These are phyloP conservation scores for Penelope pileata DNA, from an alignment of 2,113 vertebrate species.

Conservation along the genomic window DNA sequence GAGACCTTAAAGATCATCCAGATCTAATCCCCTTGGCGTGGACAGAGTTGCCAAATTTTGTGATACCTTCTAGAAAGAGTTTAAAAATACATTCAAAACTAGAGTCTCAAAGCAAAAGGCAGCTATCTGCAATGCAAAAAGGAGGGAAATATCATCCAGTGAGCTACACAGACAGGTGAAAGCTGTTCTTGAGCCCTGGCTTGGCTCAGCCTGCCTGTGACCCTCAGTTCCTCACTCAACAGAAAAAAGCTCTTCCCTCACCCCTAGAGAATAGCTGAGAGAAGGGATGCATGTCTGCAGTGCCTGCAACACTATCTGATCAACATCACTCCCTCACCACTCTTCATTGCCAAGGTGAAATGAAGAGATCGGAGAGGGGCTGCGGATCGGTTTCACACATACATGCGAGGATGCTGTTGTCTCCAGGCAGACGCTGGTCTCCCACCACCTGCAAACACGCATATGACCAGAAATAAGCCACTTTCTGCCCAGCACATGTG, in stretches of 20 bases:
- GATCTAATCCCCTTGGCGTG: background rate
- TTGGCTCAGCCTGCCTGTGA: background rate
- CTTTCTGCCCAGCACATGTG: background rate
- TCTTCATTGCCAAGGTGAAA: background rate
- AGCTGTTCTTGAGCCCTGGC: background rate
- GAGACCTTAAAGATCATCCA: background rate
- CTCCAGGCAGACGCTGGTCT: background rate
- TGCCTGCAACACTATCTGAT: background rate
- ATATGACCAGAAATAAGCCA: background rate
- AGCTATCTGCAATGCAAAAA: background rate
- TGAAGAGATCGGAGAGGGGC: background rate
- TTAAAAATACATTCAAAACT: background rate
- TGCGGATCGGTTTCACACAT: background rate
- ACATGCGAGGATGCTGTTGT: background rate
- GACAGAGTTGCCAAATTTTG: background rate
- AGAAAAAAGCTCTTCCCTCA: background rate
- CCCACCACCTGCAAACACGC: background rate
- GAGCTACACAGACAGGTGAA: background rate
- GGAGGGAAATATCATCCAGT: background rate
- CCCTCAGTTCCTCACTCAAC: background rate
- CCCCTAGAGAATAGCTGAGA: rapidly evolving
- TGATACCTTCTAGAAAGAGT: background rate
- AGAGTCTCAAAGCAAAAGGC: background rate
- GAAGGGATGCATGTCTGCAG: no score
- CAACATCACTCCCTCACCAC: background rate